These are phyloP conservation scores for Rhodophaea formosa DNA, from an alignment of 2,888 invertebrate genomes.

Conservation along the genomic window DNA sequence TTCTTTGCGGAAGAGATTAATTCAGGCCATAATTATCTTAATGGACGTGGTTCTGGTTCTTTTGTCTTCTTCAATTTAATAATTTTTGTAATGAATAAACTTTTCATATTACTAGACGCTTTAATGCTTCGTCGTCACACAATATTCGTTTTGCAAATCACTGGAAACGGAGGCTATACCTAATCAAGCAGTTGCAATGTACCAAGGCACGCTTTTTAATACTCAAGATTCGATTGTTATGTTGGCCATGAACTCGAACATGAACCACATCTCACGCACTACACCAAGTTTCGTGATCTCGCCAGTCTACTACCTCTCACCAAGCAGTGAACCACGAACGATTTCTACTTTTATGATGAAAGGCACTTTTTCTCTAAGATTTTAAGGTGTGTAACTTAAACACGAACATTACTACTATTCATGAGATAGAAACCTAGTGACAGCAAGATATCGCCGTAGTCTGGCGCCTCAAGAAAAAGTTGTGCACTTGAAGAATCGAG, in stretches of 20 bases:
- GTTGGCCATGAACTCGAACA: conserved; percentile 66
- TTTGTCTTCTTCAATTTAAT: not conserved
- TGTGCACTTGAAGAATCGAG: conserved; percentile 46
- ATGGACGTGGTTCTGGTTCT: not conserved
- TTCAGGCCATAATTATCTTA: not conserved
- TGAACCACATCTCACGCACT: conserved; percentile 45
- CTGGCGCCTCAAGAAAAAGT: conserved; percentile 67
- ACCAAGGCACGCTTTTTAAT: conserved; percentile 43
- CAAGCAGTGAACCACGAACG: conserved; percentile 17
- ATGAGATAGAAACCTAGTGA: conserved; percentile 61
- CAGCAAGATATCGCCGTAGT: conserved; percentile 41
- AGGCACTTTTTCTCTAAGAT: conserved; percentile 22
- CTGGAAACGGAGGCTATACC: not conserved
- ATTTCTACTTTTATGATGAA: conserved; percentile 31
- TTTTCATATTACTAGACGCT: not conserved
- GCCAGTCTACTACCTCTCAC: conserved; percentile 29
- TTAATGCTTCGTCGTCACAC: not conserved
- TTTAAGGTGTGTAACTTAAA: conserved; percentile 20
- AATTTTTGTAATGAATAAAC: not conserved
- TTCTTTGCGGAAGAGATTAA: too few species aligned
- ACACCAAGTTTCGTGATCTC: conserved; percentile 34
- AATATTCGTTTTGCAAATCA: not conserved
- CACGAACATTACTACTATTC: conserved; percentile 52
- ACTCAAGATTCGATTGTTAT: conserved; percentile 68
- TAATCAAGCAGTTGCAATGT: not conserved